Evolutionary conservation across 1,140 invertebrate species (phyloP).

Genomic region (Papilio polytes): DNA sequence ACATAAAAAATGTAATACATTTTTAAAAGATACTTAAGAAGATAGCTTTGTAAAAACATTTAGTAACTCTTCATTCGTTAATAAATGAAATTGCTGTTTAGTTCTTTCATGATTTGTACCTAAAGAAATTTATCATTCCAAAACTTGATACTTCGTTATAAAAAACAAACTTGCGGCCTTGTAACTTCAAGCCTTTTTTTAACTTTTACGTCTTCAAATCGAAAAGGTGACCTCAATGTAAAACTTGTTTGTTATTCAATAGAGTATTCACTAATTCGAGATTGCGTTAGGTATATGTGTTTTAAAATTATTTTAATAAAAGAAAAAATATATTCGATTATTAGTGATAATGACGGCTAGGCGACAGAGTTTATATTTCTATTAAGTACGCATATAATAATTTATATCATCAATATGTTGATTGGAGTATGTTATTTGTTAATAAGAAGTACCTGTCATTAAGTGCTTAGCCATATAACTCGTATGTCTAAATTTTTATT

Average conservation of each 20-base stretch:
- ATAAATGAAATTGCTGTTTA: not conserved
- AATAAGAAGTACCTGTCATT: constrained; percentile 33
- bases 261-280: not conserved
- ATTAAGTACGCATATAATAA: constrained; percentile 16
- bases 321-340: constrained; percentile 20
- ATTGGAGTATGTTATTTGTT: constrained; percentile 23
- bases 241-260: not conserved
- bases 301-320: constrained; percentile 12
- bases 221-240: constrained; percentile 16
- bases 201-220: constrained; percentile 14
- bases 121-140: not conserved
- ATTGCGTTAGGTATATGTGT: constrained; percentile 31
- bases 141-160: not conserved
- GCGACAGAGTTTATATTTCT: constrained; percentile 15
- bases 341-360: constrained; percentile 9
- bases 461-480: constrained; percentile 34
- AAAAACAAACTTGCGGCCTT: constrained; percentile 6
- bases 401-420: constrained; percentile 12
- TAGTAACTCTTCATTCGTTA: not conserved
- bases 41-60: not conserved
- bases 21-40: not conserved
- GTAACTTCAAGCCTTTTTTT: not conserved
- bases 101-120: not conserved
- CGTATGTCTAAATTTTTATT: constrained; percentile 20
- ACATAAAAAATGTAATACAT: too few species aligned